These are phyloP conservation scores for Hippoglossus stenolepis DNA, from an alignment of 2,113 vertebrate genomes.

Conservation along the genomic window DNA sequence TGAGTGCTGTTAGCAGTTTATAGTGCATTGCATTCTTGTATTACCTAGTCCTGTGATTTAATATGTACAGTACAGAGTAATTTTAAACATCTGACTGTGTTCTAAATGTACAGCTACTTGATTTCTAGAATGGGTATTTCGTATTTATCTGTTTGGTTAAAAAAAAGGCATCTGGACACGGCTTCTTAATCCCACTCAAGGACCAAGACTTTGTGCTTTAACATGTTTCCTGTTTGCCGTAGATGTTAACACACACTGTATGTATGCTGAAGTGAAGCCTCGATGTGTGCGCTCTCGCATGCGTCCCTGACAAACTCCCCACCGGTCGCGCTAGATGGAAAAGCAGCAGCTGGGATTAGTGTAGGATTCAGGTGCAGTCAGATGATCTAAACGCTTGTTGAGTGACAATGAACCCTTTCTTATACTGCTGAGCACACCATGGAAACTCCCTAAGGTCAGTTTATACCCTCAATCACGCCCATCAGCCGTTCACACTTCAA, in stretches of 20 bases:
- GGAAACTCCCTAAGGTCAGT: not conserved
- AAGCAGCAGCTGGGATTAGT: not conserved
- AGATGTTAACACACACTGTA: conserved; percentile 22
- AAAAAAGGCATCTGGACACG: not conserved
- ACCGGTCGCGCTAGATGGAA: conserved; percentile 10
- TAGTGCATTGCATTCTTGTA: conserved; percentile 33
- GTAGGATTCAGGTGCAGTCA: conserved; percentile 8
- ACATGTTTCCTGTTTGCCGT: conserved; percentile 29
- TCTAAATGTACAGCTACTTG: conserved; percentile 42
- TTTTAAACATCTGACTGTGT: conserved; percentile 27
- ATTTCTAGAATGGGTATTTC: conserved; percentile 47
- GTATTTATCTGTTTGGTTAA: conserved; percentile 20
- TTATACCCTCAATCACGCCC: conserved; percentile 12
- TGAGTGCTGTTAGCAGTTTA: conserved; percentile 23
- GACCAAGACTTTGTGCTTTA: conserved; percentile 39
- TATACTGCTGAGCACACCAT: conserved; percentile 6
- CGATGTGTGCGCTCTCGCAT: conserved; percentile 35
- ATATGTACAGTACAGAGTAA: conserved; percentile 37
- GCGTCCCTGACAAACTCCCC: conserved; percentile 24
- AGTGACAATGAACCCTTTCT: not conserved
- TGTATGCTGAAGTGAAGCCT: conserved; percentile 24
- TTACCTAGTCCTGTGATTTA: conserved; percentile 48
- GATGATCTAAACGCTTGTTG: conserved; percentile 26
- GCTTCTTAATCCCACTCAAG: conserved; percentile 25
- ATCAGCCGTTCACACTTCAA: conserved; percentile 21